Conservation (phyloP, 2,113 vertebrate species). For the Uria aalge region DNA sequence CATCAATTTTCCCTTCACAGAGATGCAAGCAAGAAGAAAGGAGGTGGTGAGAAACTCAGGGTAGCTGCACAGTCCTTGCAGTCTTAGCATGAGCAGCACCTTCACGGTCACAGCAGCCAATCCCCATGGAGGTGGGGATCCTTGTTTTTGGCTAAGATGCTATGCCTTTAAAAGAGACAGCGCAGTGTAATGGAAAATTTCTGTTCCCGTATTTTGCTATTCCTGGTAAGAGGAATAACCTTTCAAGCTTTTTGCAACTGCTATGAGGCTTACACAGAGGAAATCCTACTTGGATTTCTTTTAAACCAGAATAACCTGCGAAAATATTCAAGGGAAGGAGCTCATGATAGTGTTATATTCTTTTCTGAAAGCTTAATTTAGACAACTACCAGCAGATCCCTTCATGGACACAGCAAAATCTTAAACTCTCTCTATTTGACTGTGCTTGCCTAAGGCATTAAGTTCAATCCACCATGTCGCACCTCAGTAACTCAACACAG, state of each 20-base stretch:
- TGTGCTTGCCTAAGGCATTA: conserved; percentile 87
- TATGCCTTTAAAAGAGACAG: conserved; percentile 24
- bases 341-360: conserved; percentile 72
- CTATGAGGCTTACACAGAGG: conserved; percentile 40
- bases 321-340: conserved; percentile 67
- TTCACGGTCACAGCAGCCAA: background rate
- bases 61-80: background rate
- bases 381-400: conserved; percentile 75
- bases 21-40: background rate
- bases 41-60: background rate
- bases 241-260: conserved; percentile 53
- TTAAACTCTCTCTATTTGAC: conserved; percentile 85
- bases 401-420: conserved; percentile 77
- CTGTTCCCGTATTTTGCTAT: conserved; percentile 2
- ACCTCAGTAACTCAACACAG: conserved; percentile 86
- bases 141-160: background rate
- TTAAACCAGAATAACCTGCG: conserved; percentile 69
- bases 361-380: conserved; percentile 81
- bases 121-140: background rate
- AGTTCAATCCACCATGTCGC: conserved; percentile 85
- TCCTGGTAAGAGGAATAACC: conserved; percentile 34
- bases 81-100: background rate
- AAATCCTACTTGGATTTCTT: conserved; percentile 73
- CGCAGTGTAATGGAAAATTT: background rate
- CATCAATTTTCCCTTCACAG: background rate